Evolutionary conservation across 2,888 invertebrate genomes (phyloP).

Genomic region (Sinodicranocentrus sp.): DNA sequence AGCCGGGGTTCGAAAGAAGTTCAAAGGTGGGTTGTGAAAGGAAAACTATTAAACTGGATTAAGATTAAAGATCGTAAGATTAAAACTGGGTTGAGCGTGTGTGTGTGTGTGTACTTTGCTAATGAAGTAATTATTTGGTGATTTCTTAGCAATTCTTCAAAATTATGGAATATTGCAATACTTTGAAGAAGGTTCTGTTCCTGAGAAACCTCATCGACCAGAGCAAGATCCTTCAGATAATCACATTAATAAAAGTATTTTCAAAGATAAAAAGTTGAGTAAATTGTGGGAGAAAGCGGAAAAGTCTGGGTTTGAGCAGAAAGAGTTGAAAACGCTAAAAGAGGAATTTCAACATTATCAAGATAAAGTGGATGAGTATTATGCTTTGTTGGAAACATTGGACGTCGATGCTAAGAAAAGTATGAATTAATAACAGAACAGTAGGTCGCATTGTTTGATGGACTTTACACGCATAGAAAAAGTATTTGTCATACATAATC

Average conservation of each 20-base stretch:
- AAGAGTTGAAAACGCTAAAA: conserved; percentile 89
- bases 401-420: conserved; percentile 80
- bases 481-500: too few relatives aligned
- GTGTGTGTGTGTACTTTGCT: too few relatives aligned
- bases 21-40: conserved; percentile 83
- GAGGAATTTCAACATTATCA: conserved; percentile 96
- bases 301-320: conserved; percentile 83
- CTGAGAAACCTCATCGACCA: conserved; percentile 81
- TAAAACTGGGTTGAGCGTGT: too few relatives aligned
- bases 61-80: too few relatives aligned
- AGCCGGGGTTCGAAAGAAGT: conserved; percentile 87
- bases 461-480: background rate
- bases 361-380: conserved; percentile 94
- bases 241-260: conserved; percentile 84
- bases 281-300: conserved; percentile 95
- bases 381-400: conserved; percentile 86
- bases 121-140: too few relatives aligned
- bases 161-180: conserved; percentile 89
- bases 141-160: conserved; percentile 88
- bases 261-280: conserved; percentile 93
- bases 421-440: conserved; percentile 38
- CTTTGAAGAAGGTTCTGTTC: conserved; percentile 84
- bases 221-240: conserved; percentile 81
- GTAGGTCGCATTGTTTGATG: background rate
- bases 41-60: too few relatives aligned